Conservation (phyloP, 2,113 vertebrate species). For the Crotalus viridis region DNA sequence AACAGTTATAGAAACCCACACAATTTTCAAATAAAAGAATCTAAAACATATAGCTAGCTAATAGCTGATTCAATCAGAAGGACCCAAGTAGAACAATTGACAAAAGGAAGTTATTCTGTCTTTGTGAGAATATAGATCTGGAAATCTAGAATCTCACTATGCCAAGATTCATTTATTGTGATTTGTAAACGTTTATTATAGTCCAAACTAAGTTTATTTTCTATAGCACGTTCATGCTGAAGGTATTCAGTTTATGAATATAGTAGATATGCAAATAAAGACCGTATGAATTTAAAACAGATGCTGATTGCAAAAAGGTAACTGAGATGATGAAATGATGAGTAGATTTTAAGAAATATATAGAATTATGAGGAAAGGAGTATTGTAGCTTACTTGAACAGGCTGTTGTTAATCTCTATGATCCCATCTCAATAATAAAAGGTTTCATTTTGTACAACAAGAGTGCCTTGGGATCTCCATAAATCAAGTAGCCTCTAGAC, state of each 20-base stretch:
- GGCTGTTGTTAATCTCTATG: background rate
- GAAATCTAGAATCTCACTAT: background rate
- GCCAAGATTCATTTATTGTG: background rate
- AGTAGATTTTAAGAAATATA: background rate
- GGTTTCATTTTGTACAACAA: background rate
- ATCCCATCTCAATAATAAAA: background rate
- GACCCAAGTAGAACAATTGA: background rate
- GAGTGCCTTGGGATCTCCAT: background rate
- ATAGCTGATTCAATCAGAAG: background rate
- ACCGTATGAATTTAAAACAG: background rate
- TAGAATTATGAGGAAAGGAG: background rate
- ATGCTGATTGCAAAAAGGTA: background rate
- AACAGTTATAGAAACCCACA: background rate
- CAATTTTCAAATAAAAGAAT: background rate
- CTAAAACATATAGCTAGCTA: background rate
- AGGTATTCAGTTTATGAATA: background rate
- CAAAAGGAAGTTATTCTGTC: background rate
- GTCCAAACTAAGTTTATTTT: background rate
- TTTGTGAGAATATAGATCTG: background rate
- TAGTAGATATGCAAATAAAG: background rate
- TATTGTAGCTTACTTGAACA: background rate
- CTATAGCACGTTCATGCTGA: background rate
- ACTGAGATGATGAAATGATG: background rate
- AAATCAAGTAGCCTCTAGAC: background rate
- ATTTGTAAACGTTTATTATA: background rate